Evolutionary conservation across 92 coral and sea anemone species (phyloP), one percentile per base, ranked within the genome.

Genomic region (Palythoa grandiflora): DNA sequence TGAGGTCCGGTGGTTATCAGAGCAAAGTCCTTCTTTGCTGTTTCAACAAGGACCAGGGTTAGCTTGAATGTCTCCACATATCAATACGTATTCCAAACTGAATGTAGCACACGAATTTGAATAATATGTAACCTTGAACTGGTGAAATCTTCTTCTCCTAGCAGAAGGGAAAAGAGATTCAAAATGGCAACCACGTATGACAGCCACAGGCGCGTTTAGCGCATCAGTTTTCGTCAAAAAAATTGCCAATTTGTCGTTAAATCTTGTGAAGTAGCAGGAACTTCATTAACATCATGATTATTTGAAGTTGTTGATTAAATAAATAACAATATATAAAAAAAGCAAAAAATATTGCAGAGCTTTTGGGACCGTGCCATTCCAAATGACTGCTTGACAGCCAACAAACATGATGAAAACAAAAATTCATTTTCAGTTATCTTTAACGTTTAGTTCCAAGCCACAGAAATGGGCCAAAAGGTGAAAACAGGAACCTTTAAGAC

Each of bases 41-140:
- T 83, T 83, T 68, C 77, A 57, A 65, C 77, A 83, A 83, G 77
- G 77, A 66, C 87, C 77, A 83, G 87, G 87, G 61, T 83, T 83
- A 66, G 77, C 63, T 83, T 83, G 75, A 83, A 68, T 61, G 12
- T 80, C 86, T 80, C 86, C 73, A 80, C 86, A 60, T 10, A 38
- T 80, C 73, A 59, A 80, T 80, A 60, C 59, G 53, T 80, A 80
- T 2, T 53, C 60, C 60, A 53, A 53, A 53, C 1, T 53, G 60
- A 53, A 53, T 53, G 60, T 53, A 53, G 60, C 60, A 53, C 60
- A 2, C 8, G 60, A 53, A 53, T 53, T 53, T 53, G 60, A 2
- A 1, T 53, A 53, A 53, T 53, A 53, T 53, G 12, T 53, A 53
- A 53, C 60, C 10, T 15, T 53, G 60, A 8, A 11, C 60, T 53